Evolutionary conservation across 1,140 invertebrate genomes (phyloP), one percentile per base, ranked within the genome.

Genomic region (Eubasilissa regina): DNA sequence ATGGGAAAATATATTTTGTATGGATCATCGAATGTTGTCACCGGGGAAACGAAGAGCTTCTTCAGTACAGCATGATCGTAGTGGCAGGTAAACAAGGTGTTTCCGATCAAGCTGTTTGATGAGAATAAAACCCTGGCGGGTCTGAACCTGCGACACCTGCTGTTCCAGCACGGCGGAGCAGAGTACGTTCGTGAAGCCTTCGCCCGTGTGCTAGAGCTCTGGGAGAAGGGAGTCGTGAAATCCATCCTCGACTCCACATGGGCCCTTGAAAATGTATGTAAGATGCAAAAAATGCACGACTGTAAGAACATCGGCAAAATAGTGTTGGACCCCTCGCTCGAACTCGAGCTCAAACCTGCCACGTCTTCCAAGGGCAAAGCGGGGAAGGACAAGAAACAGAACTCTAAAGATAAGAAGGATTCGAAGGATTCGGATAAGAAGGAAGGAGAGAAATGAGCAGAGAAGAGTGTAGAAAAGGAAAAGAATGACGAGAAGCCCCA

Each of bases 221-320:
- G 94, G 92, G 90, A 88, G 53, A 91, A 95, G 72, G 93, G 93
- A 25, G 93, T 94, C 86, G 94, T 97, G 78, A 94, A 94, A 84
- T 95, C 96, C 0, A 89, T 94, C 9, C 91, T 97, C 13, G 96
- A 97, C 87, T 96, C 95, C 45, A 93, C 93, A 47, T 97, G 94
- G 93, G 95, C 95, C 12, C 90, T 97, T 53, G 96, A 97, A 88
- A 95, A 97, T 86, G 94, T 95, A 87, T 90, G 92, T 87, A 97
- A 97, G 94, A 97, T 97, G 95, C 95, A 96, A 87, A 96, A 95
- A 86, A 94, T 97, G 92, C 95, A 97, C 86, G 95, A 97, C 84
- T 92, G 95, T 83, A 96, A 96, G 87, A 97, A 97, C 87, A 92
- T 97, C 85, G 96, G 96, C 12, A 97, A 97, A 89, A 92, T 97